phyloP scores from a whole-genome alignment of 2,797 vertebrate genomes.

The Enteromius treurensis region DNA sequence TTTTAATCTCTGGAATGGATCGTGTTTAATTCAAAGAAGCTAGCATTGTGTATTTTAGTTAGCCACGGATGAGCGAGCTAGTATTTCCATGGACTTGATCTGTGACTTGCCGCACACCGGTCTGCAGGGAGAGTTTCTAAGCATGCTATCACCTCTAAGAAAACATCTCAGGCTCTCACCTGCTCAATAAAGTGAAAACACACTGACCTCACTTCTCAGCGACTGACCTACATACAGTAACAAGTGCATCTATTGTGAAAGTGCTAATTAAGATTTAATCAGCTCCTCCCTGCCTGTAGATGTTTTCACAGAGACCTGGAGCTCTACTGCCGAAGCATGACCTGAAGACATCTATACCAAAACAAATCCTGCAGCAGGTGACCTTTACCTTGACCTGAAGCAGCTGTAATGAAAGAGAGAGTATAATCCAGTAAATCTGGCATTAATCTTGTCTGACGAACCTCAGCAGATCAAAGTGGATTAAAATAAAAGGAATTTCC shows the following conservation, averaged over 20 bases:
- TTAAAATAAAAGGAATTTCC: not conserved
- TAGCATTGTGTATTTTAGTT: conserved; percentile 70
- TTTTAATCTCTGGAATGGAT: conserved; percentile 51
- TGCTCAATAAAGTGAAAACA: conserved; percentile 54
- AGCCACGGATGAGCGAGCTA: conserved; percentile 55
- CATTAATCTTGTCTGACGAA: conserved; percentile 7
- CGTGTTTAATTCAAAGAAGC: conserved; percentile 69
- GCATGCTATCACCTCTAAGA: conserved; percentile 32
- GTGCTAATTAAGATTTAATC: conserved; percentile 47
- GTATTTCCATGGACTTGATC: conserved; percentile 46
- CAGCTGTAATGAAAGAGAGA: not conserved
- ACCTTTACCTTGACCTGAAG: not conserved
- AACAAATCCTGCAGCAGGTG: not conserved
- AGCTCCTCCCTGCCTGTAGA: not conserved
- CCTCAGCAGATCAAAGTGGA: conserved; percentile 1
- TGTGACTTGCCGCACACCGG: conserved; percentile 18
- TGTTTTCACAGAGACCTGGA: conserved; percentile 8
- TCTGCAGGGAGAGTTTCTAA: conserved; percentile 3
- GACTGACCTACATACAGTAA: conserved; percentile 34
- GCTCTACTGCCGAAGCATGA: not conserved
- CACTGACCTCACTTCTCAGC: conserved; percentile 21
- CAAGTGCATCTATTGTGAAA: conserved; percentile 40
- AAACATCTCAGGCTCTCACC: conserved; percentile 54
- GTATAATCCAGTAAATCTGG: conserved; percentile 10
- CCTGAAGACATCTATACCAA: not conserved